Evolutionary conservation across 2,113 vertebrate species (phyloP), one percentile per base, ranked within the genome.

Genomic region (Corythaixoides concolor): DNA sequence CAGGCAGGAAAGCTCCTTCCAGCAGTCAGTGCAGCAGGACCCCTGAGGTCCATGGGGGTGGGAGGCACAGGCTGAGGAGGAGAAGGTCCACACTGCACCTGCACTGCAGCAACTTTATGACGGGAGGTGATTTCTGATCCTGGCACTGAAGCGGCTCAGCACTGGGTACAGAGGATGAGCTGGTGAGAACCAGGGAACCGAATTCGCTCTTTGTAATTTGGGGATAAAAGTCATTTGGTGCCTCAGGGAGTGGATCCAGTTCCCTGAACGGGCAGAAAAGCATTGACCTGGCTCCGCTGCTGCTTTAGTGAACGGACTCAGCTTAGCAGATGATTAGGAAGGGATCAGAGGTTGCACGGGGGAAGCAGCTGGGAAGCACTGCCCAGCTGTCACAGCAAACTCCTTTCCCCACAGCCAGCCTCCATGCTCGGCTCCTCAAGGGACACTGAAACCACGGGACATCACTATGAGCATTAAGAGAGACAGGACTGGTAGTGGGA

Each of bases 71-170:
- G 56, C 56, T 30, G 62, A 58, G 66, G 30, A 47, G 28, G 26
- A 49, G 23, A 64, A 66, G 32, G 21, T 47, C 21, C 39, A 21
- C 24, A 16, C 0, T 1, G 59, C 2, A 0, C 67, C 82, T n/a
- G 62, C 7, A 4, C 13, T 14, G 39, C 47, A 59, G 75, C 37
- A 45, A 1, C 47, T 21, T 58, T 2, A 5, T 39, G 20, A 11
- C 8, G 7, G 59, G n/a, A 90, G 53, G 63, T 2, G 53, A n/a
- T 11, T 88, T 28, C 86, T 68, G 26, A 30, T 8, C 39, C 37
- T 47, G 27, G 64, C 49, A 6, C 39, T 12, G 23, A 27, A 72
- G 62, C 12, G 4, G 56, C 33, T 52, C 69, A 43, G 88, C 13
- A 8, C 24, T 16, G 35, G 41, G 26, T 12, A 39, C 12, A 5